phyloP scores from a whole-genome alignment of 2,888 invertebrate genomes.

The Drosophila stalkeri region DNA sequence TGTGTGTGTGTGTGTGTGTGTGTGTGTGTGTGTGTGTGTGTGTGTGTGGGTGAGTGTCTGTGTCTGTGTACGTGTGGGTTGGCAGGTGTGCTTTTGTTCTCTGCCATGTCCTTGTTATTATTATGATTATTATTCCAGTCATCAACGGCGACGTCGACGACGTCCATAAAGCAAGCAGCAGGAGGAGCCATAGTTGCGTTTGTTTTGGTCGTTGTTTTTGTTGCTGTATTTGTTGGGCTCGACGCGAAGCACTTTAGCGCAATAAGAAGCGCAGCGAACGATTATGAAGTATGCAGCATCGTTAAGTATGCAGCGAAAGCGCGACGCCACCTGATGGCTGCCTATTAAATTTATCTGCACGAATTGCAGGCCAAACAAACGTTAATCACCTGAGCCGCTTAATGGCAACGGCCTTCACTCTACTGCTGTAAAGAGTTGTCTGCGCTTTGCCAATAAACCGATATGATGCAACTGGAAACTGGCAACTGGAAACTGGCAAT shows the following conservation, averaged over 20 bases:
- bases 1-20: conserved; percentile 17
- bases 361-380: conserved; percentile 47
- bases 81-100: conserved; percentile 80
- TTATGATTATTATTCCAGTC: conserved; percentile 81
- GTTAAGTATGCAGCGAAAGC: conserved; percentile 57
- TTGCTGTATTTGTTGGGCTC: conserved; percentile 25
- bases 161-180: conserved; percentile 70
- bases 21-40: conserved; percentile 11
- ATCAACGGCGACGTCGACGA: conserved; percentile 66
- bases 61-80: conserved; percentile 19
- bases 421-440: background rate
- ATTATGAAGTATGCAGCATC: conserved; percentile 64
- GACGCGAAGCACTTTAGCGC: conserved; percentile 62
- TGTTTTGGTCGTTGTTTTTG: conserved; percentile 12
- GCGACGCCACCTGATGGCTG: conserved; percentile 48
- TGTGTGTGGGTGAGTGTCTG: conserved; percentile 27
- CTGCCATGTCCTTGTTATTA: conserved; percentile 80
- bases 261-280: conserved; percentile 64
- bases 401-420: conserved; percentile 20
- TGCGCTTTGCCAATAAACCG: conserved; percentile 15
- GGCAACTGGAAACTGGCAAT: conserved; percentile 24
- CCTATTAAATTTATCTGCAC: conserved; percentile 78
- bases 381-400: conserved; percentile 57
- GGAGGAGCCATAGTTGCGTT: conserved; percentile 49
- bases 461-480: conserved; percentile 37